phyloP scores from a whole-genome alignment of 2,797 vertebrate species.

The Muraenolepis orangiensis region DNA sequence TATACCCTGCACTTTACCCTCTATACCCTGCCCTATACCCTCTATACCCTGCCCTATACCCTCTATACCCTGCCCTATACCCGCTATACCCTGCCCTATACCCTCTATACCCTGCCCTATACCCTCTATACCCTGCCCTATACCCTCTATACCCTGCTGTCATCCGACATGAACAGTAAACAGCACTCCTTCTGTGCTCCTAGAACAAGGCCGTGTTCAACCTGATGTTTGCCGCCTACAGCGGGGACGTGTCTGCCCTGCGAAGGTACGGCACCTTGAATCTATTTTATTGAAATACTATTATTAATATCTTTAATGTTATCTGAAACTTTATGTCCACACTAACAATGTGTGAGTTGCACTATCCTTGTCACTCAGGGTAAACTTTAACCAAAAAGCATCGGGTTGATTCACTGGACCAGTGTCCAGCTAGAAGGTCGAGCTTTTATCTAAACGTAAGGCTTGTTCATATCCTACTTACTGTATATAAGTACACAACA shows the following conservation, averaged over 20 bases:
- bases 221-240: constrained; percentile 85
- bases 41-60: background rate
- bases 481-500: background rate
- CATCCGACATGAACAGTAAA: background rate
- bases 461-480: background rate
- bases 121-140: background rate
- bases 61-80: background rate
- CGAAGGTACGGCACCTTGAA: constrained; percentile 66
- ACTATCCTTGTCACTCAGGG: background rate
- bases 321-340: background rate
- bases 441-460: background rate
- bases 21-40: background rate
- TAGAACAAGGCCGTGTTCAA: constrained; percentile 86
- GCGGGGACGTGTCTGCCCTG: constrained; percentile 83
- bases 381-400: background rate
- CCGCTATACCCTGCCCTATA: background rate
- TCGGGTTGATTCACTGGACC: background rate
- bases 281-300: background rate
- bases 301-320: too few relatives aligned
- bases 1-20: background rate
- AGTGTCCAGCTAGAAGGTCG: background rate
- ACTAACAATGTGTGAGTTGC: background rate
- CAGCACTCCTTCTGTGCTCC: constrained; percentile 22
- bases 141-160: too few relatives aligned
- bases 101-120: background rate